Conservation (phyloP, 2,888 invertebrate genomes). For the Zhuqinia jingwanae region DNA sequence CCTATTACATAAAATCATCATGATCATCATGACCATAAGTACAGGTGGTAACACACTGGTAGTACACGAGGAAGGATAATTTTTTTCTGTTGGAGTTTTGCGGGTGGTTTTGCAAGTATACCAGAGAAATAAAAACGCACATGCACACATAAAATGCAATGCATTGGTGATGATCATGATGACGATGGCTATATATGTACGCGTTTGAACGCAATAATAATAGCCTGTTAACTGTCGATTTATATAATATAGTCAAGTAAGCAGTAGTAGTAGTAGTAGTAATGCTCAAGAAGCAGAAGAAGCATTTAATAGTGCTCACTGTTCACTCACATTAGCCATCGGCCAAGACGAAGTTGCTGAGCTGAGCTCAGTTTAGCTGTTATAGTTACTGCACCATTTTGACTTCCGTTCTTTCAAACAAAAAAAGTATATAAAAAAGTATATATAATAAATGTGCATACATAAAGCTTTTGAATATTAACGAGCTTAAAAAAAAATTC, state of each 20-base stretch:
- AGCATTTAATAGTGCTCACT: background rate
- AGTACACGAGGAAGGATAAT: background rate
- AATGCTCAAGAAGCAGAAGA: background rate
- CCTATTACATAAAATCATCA: background rate
- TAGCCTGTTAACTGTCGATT: slow-evolving; percentile 57
- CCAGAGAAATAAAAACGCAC: too few relatives aligned
- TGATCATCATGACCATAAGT: too few relatives aligned
- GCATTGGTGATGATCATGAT: slow-evolving; percentile 5
- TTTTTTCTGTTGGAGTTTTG: background rate
- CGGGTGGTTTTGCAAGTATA: slow-evolving; percentile 31
- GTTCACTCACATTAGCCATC: slow-evolving; percentile 22
- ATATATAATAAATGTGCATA: background rate
- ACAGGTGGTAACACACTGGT: background rate
- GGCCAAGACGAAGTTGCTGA: slow-evolving; percentile 3
- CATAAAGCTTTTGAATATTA: too few relatives aligned
- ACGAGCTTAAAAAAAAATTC: too few relatives aligned
- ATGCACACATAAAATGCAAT: slow-evolving; percentile 9
- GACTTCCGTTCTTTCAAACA: slow-evolving; percentile 47
- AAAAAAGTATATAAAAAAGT: too few relatives aligned
- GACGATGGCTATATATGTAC: slow-evolving; percentile 14
- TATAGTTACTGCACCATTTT: slow-evolving; percentile 40
- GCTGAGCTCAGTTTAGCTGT: background rate
- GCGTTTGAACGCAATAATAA: slow-evolving; percentile 33
- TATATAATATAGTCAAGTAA: background rate
- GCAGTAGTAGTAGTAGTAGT: background rate